Percentiles rank a stretch among this genome's conserved stretches.
These are phyloP conservation scores for Lampropteryx suffumata DNA, from an alignment of 2,888 invertebrate genomes.

Conservation along the genomic window DNA sequence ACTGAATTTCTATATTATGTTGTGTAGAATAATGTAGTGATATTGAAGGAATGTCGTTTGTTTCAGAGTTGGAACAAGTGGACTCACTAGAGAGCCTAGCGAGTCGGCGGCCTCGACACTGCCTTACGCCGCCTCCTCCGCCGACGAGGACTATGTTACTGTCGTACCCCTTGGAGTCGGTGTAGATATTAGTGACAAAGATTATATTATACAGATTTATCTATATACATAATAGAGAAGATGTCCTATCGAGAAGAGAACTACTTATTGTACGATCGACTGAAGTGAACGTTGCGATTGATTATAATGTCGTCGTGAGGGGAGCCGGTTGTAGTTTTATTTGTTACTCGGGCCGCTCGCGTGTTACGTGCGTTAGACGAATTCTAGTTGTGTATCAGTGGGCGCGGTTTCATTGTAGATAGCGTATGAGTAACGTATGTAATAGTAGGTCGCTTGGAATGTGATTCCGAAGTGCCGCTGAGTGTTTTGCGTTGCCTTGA, in stretches of 20 bases:
- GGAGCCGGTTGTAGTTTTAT: constrained; percentile 69
- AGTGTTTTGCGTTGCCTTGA: constrained; percentile 64
- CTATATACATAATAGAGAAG: constrained; percentile 80
- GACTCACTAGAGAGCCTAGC: constrained; percentile 60
- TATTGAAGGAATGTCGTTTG: constrained; percentile 26
- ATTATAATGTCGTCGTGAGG: constrained; percentile 60
- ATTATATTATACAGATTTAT: constrained; percentile 81
- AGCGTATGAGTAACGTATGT: constrained; percentile 45
- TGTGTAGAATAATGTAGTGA: too few species aligned
- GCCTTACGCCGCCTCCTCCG: constrained; percentile 46
- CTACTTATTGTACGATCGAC: constrained; percentile 74
- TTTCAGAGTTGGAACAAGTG: constrained; percentile 78
- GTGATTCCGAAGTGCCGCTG: constrained; percentile 70
- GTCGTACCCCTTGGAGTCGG: constrained; percentile 77
- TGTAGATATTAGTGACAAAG: constrained; percentile 83
- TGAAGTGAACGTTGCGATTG: constrained; percentile 72
- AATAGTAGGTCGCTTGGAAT: constrained; percentile 70
- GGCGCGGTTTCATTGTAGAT: constrained; percentile 48
- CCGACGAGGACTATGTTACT: constrained; percentile 65
- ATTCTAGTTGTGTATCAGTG: constrained; percentile 48
- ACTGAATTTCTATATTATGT: too few species aligned
- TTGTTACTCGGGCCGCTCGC: constrained; percentile 49
- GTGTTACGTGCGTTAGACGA: constrained; percentile 57
- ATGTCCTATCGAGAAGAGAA: constrained; percentile 77
- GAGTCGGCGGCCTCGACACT: constrained; percentile 44